These are phyloP conservation scores for Jaculus jaculus DNA, from an alignment of 2,113 vertebrate genomes.

Conservation along the genomic window DNA sequence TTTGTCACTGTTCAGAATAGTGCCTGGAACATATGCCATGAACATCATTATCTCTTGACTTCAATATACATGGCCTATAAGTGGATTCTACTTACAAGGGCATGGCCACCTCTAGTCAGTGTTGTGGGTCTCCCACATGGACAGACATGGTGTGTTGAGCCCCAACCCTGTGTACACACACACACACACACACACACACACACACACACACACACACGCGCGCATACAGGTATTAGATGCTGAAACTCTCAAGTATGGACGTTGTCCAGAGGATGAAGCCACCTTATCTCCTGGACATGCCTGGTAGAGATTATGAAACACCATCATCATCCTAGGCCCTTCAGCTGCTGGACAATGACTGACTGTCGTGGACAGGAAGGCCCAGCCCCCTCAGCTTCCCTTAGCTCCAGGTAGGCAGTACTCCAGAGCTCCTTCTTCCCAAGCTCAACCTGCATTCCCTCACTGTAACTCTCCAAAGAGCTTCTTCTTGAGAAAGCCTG, in stretches of 20 bases:
- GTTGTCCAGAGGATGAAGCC: background rate
- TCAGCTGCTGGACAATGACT: background rate
- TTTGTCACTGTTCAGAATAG: background rate
- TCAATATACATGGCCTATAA: accelerated
- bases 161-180: background rate
- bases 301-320: background rate
- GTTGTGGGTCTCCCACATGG: too few relatives aligned
- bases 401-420: background rate
- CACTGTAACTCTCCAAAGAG: background rate
- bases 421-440: background rate
- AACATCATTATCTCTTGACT: background rate
- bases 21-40: accelerated
- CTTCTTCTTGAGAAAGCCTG: background rate
- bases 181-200: too few relatives aligned
- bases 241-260: background rate
- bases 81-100: background rate
- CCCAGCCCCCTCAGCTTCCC: background rate
- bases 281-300: background rate
- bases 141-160: background rate
- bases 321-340: too few relatives aligned
- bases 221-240: background rate
- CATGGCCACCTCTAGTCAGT: accelerated
- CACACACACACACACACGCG: too few relatives aligned
- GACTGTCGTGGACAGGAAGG: accelerated
- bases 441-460: background rate